Percentiles rank a stretch among this genome's conserved stretches.
phyloP scores from a whole-genome alignment of 2,113 vertebrate genomes.

The Probosciger aterrimus region DNA sequence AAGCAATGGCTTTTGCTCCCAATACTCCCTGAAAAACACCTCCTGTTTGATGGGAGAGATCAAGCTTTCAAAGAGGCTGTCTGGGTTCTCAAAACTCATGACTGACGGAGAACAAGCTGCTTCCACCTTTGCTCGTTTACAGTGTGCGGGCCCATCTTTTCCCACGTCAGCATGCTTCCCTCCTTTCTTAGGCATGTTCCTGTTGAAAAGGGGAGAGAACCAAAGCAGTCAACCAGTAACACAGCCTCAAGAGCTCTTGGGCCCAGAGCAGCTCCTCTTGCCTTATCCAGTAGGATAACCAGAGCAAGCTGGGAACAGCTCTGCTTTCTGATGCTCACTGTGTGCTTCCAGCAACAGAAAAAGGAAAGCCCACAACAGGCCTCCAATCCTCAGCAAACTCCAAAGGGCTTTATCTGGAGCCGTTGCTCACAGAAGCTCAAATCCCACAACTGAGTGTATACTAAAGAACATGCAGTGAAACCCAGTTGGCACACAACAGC shows the following conservation, averaged over 20 bases:
- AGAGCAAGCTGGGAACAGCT: neutral
- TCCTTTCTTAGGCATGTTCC: conserved; percentile 80
- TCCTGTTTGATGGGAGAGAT: conserved; percentile 80
- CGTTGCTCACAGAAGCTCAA: neutral
- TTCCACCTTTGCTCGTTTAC: conserved; percentile 70
- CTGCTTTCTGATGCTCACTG: neutral
- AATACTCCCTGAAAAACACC: conserved; percentile 84
- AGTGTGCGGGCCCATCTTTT: neutral
- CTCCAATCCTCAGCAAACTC: neutral
- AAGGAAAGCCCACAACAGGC: neutral
- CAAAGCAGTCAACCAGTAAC: neutral
- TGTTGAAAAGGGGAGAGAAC: neutral
- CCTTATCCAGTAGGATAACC: neutral
- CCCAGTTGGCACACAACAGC: neutral
- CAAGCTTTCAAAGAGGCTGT: conserved; percentile 81
- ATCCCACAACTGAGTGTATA: neutral
- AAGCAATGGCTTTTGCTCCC: conserved; percentile 89
- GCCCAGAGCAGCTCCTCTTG: neutral
- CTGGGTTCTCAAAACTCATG: conserved; percentile 76
- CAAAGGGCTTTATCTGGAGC: neutral
- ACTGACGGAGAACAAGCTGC: neutral
- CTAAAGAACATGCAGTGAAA: neutral
- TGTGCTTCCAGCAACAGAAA: neutral
- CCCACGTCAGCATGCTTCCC: conserved; percentile 7
- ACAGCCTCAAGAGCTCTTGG: neutral